Evolutionary conservation across 2,888 invertebrate genomes (phyloP).

Genomic region (Busseola fusca): DNA sequence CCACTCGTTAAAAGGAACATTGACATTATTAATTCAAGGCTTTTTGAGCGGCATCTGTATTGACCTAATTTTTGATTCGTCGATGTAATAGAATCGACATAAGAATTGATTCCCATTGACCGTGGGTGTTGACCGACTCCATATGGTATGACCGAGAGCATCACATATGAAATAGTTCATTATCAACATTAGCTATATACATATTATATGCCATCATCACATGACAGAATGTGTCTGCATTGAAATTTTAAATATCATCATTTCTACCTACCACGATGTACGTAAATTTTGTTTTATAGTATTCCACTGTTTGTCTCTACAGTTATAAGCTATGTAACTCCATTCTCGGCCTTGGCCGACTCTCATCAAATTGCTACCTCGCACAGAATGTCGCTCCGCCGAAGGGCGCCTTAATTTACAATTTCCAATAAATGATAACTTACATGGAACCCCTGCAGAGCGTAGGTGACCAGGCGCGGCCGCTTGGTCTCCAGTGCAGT

Average conservation of each 20-base stretch:
- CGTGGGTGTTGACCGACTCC: neutral
- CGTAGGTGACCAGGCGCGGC: conserved; percentile 94
- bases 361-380: neutral
- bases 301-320: neutral
- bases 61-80: neutral
- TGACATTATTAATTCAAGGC: conserved; percentile 2
- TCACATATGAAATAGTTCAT: neutral
- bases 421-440: conserved; percentile 71
- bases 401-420: neutral
- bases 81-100: neutral
- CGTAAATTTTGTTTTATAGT: neutral
- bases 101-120: neutral
- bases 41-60: neutral
- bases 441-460: conserved; percentile 97
- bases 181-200: neutral
- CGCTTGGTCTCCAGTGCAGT: conserved; percentile 96
- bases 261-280: neutral
- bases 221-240: neutral
- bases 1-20: neutral
- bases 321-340: neutral
- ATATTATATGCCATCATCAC: neutral
- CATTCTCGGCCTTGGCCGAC: neutral
- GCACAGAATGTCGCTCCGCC: neutral
- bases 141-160: neutral
- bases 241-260: neutral